These are phyloP conservation scores for Orthosia incerta DNA, from an alignment of 2,888 invertebrate species.

Conservation along the genomic window DNA sequence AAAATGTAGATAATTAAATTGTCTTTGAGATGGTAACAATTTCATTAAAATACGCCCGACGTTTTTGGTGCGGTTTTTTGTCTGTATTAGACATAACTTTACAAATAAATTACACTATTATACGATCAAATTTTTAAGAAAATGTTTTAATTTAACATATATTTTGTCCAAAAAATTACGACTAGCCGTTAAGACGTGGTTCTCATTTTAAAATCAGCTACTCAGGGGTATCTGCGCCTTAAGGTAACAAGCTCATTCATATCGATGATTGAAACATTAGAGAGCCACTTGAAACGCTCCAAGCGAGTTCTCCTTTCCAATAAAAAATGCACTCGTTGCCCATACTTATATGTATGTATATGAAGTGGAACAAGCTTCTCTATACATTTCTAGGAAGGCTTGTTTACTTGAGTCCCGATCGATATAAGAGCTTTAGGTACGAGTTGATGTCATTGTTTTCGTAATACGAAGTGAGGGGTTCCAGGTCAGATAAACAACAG, in stretches of 20 bases:
- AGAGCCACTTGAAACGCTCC: slow-evolving; percentile 12
- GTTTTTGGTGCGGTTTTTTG: no score
- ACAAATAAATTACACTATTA: no score
- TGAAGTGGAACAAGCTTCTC: slow-evolving; percentile 24
- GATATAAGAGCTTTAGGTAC: slow-evolving; percentile 37
- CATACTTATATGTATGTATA: background rate
- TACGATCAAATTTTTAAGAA: no score
- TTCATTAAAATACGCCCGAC: no score
- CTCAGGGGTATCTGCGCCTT: background rate
- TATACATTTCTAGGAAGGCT: slow-evolving; percentile 22
- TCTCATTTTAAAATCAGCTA: no score
- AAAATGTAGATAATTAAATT: no score
- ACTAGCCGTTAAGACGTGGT: no score
- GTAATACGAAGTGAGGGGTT: slow-evolving; percentile 40
- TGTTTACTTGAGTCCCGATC: slow-evolving; percentile 42
- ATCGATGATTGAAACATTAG: slow-evolving; percentile 21
- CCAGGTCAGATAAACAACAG: slow-evolving; percentile 41
- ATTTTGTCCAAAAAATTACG: no score
- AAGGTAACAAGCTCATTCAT: background rate
- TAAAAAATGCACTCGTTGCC: slow-evolving; percentile 17
- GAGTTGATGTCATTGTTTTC: slow-evolving; percentile 55
- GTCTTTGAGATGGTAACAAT: no score
- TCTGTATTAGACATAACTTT: no score
- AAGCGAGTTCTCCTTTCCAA: slow-evolving; percentile 19
- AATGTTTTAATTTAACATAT: no score